Evolutionary conservation across 2,888 invertebrate species (phyloP), one percentile per base, ranked within the genome.

Genomic region (Serripes groenlandicus): DNA sequence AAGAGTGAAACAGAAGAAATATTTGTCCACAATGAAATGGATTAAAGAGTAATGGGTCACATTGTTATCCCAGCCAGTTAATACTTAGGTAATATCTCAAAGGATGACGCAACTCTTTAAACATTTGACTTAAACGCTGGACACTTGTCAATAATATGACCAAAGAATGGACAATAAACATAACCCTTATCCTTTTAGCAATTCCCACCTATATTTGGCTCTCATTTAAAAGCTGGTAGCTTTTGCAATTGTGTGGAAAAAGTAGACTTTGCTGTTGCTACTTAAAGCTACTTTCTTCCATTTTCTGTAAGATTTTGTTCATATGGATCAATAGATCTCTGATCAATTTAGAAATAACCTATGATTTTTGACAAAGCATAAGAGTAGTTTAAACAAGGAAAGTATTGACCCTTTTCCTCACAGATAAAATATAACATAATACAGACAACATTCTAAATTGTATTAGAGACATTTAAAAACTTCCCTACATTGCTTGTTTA

Each of bases 121-220:
- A 66, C 66, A 66, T 66, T 66, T 66, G 42, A 66, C 66, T 66
- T 66, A 28, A 66, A 42, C 42, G 42, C 66, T 66, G 66, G 66
- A 28, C 66, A 66, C 37, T 66, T 66, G 66, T 66, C 66, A 66
- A 66, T 66, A 66, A 66, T 42, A 26, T n/a, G 3, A n/a, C 23
- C 3, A 26, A 21, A 56, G 28, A 56, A 26, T 15, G 66, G 49
- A 11, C 66, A 66, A 66, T 66, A 66, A 66, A 66, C 21, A 28
- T n/a, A 21, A 35, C 37, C 66, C n/a, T n/a, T n/a, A n/a, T n/a
- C 5, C 23, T 66, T 66, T 37, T 9, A 66, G 26, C 66, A 7
- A 21, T 62, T 62, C 15, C 3, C 28, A 58, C 28, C 58, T 58
- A 5, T 58, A 15, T 58, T 4, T 58, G 23, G 52, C 7, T 11